Evolutionary conservation across 2,113 vertebrate genomes (phyloP).

Genomic region (Rhipidura dahli): DNA sequence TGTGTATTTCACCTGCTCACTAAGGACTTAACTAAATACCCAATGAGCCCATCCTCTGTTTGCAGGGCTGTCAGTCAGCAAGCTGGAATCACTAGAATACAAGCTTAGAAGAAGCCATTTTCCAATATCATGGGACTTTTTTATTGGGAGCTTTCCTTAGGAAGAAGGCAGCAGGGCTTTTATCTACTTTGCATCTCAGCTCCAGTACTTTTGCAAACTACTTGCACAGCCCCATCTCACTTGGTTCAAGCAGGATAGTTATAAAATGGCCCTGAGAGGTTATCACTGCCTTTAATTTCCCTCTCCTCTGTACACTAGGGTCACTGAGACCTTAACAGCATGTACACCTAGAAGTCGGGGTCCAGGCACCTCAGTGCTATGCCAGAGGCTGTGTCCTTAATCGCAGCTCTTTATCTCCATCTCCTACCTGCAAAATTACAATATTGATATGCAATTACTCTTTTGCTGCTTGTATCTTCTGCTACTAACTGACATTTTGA

Average conservation of each 20-base stretch:
- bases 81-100: not conserved
- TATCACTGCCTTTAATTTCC: not conserved
- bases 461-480: not conserved
- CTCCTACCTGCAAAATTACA: not conserved
- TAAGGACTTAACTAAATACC: not conserved
- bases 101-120: not conserved
- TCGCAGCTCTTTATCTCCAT: fast-evolving
- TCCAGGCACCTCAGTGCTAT: not conserved
- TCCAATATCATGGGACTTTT: not conserved
- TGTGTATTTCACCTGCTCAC: not conserved
- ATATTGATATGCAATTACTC: fast-evolving
- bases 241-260: not conserved
- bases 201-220: not conserved
- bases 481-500: not conserved
- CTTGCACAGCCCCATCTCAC: fast-evolving
- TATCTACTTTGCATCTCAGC: not conserved
- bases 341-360: fast-evolving
- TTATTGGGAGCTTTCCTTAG: not conserved
- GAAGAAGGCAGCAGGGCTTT: not conserved
- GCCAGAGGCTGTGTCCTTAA: not conserved
- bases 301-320: not conserved
- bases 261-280: not conserved
- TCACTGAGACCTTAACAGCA: not conserved
- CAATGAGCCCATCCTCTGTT: fast-evolving
- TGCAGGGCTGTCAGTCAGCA: not conserved